These are phyloP conservation scores for Marisa cornuarietis DNA, from an alignment of 1,140 invertebrate species.

Conservation along the genomic window DNA sequence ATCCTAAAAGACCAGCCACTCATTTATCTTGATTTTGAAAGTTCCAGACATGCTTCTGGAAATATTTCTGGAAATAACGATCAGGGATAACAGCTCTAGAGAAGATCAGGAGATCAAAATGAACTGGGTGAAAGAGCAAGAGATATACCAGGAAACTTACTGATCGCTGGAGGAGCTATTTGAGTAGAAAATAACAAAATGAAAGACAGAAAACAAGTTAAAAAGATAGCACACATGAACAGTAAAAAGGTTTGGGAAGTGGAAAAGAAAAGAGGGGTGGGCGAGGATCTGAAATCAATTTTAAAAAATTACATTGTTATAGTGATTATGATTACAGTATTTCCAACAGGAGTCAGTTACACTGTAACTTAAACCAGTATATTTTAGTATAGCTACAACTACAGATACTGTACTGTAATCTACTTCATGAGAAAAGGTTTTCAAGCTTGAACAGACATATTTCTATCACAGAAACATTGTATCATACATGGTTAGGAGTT, in stretches of 20 bases:
- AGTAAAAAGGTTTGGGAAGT: background rate
- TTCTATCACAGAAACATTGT: no score
- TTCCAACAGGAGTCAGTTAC: no score
- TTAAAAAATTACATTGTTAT: background rate
- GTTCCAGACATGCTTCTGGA: background rate
- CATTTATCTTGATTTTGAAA: no score
- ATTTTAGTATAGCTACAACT: no score
- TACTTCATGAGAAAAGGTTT: no score
- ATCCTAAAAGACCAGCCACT: background rate
- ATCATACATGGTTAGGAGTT: no score
- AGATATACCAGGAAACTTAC: constrained; percentile 23
- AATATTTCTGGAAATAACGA: background rate
- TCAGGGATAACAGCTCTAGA: background rate
- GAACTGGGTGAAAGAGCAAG: background rate
- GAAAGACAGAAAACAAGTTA: constrained; percentile 1
- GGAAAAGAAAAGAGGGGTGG: background rate
- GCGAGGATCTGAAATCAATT: background rate
- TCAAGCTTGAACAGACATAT: no score
- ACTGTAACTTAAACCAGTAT: no score
- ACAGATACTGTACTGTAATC: no score
- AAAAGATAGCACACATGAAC: constrained; percentile 4
- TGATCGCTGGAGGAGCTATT: constrained; percentile 31
- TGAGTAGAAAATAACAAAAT: constrained; percentile 15
- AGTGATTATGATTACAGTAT: no score
- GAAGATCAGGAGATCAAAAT: constrained; percentile 3